phyloP scores from a whole-genome alignment of 2,888 invertebrate genomes.

The Melieria crassipennis region DNA sequence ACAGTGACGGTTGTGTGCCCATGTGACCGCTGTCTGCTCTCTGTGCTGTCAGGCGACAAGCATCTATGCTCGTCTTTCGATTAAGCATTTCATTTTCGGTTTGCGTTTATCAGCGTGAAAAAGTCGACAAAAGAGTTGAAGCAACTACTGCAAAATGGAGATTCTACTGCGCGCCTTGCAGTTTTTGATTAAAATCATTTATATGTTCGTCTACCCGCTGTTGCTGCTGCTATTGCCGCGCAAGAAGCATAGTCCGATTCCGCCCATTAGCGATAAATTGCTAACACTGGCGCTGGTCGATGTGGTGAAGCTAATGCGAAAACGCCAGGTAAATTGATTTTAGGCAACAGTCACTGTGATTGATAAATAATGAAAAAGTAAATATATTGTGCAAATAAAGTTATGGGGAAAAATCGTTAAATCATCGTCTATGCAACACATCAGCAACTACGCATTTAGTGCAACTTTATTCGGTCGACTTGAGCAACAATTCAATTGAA shows the following conservation, averaged over 20 bases:
- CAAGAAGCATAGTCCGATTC: constrained; percentile 34
- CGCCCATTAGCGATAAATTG: constrained; percentile 48
- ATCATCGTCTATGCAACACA: no score
- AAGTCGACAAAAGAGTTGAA: background rate
- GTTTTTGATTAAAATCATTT: constrained; percentile 43
- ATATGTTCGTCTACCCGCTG: constrained; percentile 35
- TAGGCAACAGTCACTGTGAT: no score
- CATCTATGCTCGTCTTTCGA: background rate
- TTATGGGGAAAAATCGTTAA: no score
- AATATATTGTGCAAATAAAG: no score
- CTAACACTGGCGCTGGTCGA: constrained; percentile 47
- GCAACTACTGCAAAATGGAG: constrained; percentile 46
- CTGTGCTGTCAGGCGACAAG: no score
- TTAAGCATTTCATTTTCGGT: background rate
- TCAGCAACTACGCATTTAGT: no score
- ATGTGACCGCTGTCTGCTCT: no score
- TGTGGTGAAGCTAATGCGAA: constrained; percentile 46
- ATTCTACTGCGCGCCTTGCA: constrained; percentile 49
- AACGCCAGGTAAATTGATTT: constrained; percentile 48
- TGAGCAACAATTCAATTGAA: no score
- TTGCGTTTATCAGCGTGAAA: background rate
- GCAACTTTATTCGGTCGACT: no score
- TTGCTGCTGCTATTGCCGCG: constrained; percentile 23
- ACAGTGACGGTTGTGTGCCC: no score
- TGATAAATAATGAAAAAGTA: no score